These are phyloP conservation scores for Cercopithecus hamlyni DNA, from an alignment of 2,797 vertebrate genomes.

Conservation along the genomic window DNA sequence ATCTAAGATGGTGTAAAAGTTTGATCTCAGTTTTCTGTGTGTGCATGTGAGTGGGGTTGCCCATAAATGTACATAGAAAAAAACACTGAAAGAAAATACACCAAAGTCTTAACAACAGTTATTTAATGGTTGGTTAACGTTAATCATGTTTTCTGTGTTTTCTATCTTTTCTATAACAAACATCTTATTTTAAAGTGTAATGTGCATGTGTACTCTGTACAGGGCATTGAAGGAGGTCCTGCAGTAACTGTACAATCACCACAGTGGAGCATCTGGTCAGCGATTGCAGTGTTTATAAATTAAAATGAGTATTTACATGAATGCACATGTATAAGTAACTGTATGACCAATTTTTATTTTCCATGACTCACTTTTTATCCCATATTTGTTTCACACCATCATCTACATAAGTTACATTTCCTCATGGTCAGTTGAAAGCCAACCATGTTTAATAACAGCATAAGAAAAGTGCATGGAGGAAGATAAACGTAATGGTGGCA, in stretches of 20 bases:
- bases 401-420: slow-evolving; percentile 51
- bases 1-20: neutral
- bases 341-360: slow-evolving; percentile 42
- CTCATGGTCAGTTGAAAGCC: slow-evolving; percentile 31
- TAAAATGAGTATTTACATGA: slow-evolving; percentile 2
- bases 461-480: slow-evolving; percentile 38
- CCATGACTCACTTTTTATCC: slow-evolving; percentile 38
- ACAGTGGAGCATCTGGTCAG: neutral
- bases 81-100: slow-evolving; percentile 18
- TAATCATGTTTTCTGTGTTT: neutral
- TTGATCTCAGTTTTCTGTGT: neutral
- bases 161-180: neutral
- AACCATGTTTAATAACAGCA: slow-evolving; percentile 60
- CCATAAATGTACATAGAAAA: neutral
- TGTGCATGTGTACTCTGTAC: neutral
- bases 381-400: slow-evolving; percentile 45
- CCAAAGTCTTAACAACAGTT: neutral
- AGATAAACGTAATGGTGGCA: slow-evolving; percentile 39
- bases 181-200: neutral
- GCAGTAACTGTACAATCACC: neutral
- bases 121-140: neutral
- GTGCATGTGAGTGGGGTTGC: neutral
- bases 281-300: slow-evolving; percentile 23
- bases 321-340: neutral
- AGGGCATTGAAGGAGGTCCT: neutral